Conservation (phyloP, 2,113 vertebrate genomes). For the Elaphurus davidianus region DNA sequence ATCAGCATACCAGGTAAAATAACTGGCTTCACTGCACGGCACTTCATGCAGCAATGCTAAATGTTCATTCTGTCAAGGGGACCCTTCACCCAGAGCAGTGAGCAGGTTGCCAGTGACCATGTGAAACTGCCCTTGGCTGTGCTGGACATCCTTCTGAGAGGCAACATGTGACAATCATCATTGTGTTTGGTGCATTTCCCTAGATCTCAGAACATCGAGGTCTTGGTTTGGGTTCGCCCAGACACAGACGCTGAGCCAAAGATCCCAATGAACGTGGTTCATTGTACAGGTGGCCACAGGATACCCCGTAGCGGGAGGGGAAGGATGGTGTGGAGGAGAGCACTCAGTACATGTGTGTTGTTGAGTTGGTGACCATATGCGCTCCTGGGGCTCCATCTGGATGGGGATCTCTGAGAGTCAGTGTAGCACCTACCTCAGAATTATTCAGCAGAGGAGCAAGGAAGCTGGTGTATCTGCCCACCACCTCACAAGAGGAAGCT, state of each 20-base stretch:
- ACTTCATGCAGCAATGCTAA: neutral
- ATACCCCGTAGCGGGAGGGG: neutral
- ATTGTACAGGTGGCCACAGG: neutral
- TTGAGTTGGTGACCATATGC: neutral
- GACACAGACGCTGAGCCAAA: neutral
- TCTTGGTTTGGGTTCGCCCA: neutral
- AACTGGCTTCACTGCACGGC: neutral
- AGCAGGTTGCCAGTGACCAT: neutral
- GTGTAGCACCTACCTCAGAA: neutral
- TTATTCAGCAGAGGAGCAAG: neutral
- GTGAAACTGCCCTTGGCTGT: neutral
- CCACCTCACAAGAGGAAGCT: neutral
- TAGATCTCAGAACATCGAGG: neutral
- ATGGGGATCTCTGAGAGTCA: neutral
- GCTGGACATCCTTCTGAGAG: neutral
- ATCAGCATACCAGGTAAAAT: neutral
- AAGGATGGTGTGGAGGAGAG: neutral
- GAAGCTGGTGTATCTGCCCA: neutral
- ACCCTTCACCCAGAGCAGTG: neutral
- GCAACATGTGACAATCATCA: fast-evolving
- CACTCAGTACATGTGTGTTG: neutral
- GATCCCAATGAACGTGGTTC: neutral
- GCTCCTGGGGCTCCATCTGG: neutral
- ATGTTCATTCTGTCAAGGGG: neutral
- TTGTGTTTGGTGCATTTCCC: neutral